These are phyloP conservation scores for Imbricaverruca yamaguchii DNA, from an alignment of 2,888 invertebrate genomes.

Conservation along the genomic window DNA sequence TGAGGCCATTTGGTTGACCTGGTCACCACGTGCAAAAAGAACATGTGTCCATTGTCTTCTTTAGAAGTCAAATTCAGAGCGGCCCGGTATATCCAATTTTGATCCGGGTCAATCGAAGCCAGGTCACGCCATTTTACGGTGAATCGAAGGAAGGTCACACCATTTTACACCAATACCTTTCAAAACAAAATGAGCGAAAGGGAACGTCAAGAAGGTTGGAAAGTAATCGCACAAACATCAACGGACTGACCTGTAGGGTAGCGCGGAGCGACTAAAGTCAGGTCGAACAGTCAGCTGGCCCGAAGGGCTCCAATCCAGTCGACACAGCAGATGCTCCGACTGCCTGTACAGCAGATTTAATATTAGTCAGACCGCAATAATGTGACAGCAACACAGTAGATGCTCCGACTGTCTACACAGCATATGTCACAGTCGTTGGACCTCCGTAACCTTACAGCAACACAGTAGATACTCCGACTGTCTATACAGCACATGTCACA, in stretches of 20 bases:
- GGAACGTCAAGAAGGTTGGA: neutral
- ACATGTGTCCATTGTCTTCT: too few relatives aligned
- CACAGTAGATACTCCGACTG: too few relatives aligned
- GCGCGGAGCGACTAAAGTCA: neutral
- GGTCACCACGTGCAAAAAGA: too few relatives aligned
- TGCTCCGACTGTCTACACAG: too few relatives aligned
- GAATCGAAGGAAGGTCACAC: neutral
- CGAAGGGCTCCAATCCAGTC: neutral
- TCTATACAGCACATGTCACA: too few relatives aligned
- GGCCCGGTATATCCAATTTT: too few relatives aligned
- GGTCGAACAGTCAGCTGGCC: neutral
- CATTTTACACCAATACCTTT: neutral
- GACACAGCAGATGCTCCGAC: neutral
- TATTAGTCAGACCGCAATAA: too few relatives aligned
- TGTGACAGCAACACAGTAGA: too few relatives aligned
- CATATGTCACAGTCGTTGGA: too few relatives aligned
- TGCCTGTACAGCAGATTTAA: neutral
- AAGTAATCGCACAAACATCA: neutral
- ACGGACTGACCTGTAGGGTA: neutral
- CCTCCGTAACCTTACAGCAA: too few relatives aligned
- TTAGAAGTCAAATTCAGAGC: too few relatives aligned
- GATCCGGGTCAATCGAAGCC: neutral
- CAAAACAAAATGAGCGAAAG: neutral
- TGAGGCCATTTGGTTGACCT: too few relatives aligned
- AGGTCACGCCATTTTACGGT: neutral